Evolutionary conservation across 2,888 invertebrate species (phyloP), one percentile per base, ranked within the genome.

Genomic region (Ectemnius cavifrons): DNA sequence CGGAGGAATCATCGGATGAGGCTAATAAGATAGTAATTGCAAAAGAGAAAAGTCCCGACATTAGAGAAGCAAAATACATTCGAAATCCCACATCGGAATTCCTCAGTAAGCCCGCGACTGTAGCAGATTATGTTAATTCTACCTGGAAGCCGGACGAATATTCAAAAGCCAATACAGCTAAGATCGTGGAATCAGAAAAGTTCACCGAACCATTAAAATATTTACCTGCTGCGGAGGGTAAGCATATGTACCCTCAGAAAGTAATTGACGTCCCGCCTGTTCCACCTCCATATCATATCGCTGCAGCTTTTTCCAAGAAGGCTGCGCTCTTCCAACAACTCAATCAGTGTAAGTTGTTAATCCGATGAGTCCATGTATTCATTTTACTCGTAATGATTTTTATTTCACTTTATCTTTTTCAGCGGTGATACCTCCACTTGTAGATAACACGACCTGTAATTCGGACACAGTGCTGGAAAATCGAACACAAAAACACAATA

Each of bases 201-300:
- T 82, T 89, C 4, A 86, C 86, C 16, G 89, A 89, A 62, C 87
- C 89, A 6, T 87, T 83, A 61, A 88, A 86, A 73, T 81, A 71
- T 65, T 49, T 56, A 18, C 65, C 73, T 14, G 59, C 65, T 46
- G 63, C 61, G 0, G 81, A 77, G 23, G 77, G 67, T 27, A 83
- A 73, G n/a, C 75, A 74, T 16, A 16, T 78, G 62, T 71, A 80
- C 20, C 73, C 77, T 66, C 82, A 85, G n/a, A 87, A 83, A 78
- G 63, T 80, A n/a, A 87, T 85, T 37, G 87, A 88, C 14, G 75
- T 85, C 14, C 90, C 89, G 28, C 89, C 85, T 2, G 87, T 86
- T 85, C 96, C 96, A 16, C 96, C 96, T 0, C 96, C 96, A 0
- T 97, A 96, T 91, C 96, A 96, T 86, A 95, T 96, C 86, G 96